phyloP scores from a whole-genome alignment of 2,113 vertebrate genomes.

The Tringa solitaria region DNA sequence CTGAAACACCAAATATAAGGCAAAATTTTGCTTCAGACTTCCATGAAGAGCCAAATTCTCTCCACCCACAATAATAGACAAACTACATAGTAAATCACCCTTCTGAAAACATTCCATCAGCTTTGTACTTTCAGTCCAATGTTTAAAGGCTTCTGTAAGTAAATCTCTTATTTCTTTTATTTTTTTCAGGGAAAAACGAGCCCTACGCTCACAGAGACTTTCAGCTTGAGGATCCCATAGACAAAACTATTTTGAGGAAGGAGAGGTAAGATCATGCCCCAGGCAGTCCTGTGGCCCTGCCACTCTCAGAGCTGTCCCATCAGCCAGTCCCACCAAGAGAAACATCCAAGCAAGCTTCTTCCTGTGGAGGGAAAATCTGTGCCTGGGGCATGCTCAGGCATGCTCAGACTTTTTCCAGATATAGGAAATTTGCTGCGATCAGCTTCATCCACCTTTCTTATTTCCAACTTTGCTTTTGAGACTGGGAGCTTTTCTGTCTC shows the following conservation, averaged over 20 bases:
- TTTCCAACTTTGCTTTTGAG: background rate
- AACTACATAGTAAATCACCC: conserved; percentile 28
- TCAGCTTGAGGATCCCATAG: conserved; percentile 3
- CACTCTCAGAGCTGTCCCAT: background rate
- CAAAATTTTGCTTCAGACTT: conserved; percentile 41
- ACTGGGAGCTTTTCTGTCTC: background rate
- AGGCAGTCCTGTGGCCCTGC: background rate
- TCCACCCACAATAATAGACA: background rate
- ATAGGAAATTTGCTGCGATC: background rate
- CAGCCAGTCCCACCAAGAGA: background rate
- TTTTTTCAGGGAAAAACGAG: background rate
- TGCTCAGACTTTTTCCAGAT: background rate
- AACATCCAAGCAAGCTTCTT: background rate
- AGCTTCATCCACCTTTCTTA: background rate
- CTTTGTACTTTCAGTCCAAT: background rate
- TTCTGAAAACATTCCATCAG: background rate
- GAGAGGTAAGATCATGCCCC: background rate
- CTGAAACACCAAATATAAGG: conserved; percentile 25
- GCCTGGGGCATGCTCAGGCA: background rate
- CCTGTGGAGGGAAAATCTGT: background rate
- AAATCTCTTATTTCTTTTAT: background rate
- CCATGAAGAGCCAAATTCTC: background rate
- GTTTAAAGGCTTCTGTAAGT: conserved; percentile 11
- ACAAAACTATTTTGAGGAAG: background rate
- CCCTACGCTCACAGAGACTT: background rate